Evolutionary conservation across 2,888 invertebrate genomes (phyloP), one percentile per base, ranked within the genome.

Genomic region (Seira ritae): DNA sequence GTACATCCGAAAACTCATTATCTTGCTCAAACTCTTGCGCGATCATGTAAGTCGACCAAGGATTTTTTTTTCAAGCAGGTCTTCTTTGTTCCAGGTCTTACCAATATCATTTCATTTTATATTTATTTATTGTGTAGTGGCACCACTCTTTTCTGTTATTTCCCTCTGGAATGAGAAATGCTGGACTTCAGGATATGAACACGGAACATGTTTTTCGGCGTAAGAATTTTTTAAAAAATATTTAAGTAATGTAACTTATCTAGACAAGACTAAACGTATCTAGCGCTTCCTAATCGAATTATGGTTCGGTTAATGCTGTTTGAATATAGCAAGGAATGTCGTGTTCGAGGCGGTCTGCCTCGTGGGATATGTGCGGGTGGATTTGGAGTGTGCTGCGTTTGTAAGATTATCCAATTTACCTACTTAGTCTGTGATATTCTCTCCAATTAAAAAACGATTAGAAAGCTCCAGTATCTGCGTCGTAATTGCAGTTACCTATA

Each of bases 381-480:
- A 6, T 94, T 94, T 89, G 95, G 95, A 8, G 93, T 93, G 31
- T 95, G 95, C 89, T 95, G 95, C 89, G 92, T 95, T 85, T 94
- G 95, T 95, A 92, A 94, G 95, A 93, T 88, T 73, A 55, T 1
- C 31, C 19, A 17, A 42, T 24, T 70, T 23, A 23, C 23, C 1
- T 17, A 37, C n/a, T 3, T 37, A n/a, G 17, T 67, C 4, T 20
- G 20, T n/a, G n/a, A n/a, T n/a, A n/a, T n/a, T n/a, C n/a, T n/a
- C n/a, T n/a, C n/a, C n/a, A n/a, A n/a, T n/a, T n/a, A n/a, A n/a
- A n/a, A n/a, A n/a, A n/a, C n/a, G n/a, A 8, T 15, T 8, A 20
- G n/a, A 62, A n/a, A n/a, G n/a, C n/a, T n/a, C n/a, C n/a, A n/a
- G n/a, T n/a, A n/a, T n/a, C n/a, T n/a, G n/a, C n/a, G n/a, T n/a